Conservation (phyloP, 2,797 vertebrate species). For the Erpetoichthys calabaricus region DNA sequence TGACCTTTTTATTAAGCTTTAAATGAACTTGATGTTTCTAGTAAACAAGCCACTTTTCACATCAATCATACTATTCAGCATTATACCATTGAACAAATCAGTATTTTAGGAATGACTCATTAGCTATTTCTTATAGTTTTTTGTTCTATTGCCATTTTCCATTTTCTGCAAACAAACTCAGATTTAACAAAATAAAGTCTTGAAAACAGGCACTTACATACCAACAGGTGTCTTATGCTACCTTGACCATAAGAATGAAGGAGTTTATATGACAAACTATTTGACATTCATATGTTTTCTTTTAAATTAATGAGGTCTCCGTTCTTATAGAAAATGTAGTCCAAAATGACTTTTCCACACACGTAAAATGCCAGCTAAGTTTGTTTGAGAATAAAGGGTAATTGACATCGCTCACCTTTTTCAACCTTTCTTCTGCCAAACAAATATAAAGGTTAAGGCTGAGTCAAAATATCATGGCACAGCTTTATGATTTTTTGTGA, state of each 20-base stretch:
- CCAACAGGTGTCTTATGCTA: no score
- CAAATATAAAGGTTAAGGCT: conserved; percentile 11
- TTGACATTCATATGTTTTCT: not conserved
- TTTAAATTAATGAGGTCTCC: not conserved
- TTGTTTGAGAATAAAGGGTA: conserved; percentile 16
- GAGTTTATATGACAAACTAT: not conserved
- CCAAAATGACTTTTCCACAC: not conserved
- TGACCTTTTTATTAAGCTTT: no score
- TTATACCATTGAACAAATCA: no score
- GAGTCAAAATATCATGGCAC: not conserved
- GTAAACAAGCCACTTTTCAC: no score
- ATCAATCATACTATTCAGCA: no score
- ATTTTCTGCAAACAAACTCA: no score
- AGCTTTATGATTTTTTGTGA: not conserved
- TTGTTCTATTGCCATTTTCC: no score
- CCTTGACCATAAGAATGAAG: not conserved
- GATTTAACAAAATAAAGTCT: no score
- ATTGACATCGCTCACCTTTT: conserved; percentile 21
- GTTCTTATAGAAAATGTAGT: not conserved
- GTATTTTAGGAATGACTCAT: no score
- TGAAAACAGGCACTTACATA: no score
- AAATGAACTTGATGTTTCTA: no score
- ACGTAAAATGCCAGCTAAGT: conserved; percentile 14
- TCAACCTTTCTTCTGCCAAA: conserved; percentile 10
- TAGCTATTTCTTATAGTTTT: no score